A percentile compares a stretch with the other conserved stretches of the same genome.
Evolutionary conservation across 92 coral and sea anemone genomes (phyloP).

Genomic region (Bergia sp.): DNA sequence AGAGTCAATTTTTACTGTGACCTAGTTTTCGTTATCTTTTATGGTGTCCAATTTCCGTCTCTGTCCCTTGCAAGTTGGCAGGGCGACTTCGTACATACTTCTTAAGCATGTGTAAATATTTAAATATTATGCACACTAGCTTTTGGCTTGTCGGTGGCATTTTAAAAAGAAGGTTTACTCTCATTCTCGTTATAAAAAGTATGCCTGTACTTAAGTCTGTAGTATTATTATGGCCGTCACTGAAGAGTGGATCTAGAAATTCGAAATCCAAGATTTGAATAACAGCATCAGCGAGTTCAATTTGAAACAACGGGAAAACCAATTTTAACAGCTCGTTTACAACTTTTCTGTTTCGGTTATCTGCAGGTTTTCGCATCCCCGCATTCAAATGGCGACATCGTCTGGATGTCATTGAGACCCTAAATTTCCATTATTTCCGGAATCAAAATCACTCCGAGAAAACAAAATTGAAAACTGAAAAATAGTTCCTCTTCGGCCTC

Average conservation of each 20-base stretch:
- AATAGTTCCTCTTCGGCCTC: constrained; percentile 13
- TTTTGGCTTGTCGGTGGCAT: constrained; percentile 50
- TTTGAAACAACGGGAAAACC: constrained; percentile 20
- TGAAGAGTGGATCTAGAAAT: neutral
- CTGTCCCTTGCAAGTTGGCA: constrained; percentile 56
- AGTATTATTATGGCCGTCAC: neutral
- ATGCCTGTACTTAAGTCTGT: neutral
- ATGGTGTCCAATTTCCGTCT: constrained; percentile 32
- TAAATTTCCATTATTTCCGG: constrained; percentile 37
- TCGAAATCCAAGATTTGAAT: neutral
- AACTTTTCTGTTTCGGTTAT: constrained; percentile 15
- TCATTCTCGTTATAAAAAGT: constrained; percentile 27
- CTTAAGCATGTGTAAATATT: constrained; percentile 88
- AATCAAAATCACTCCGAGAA: constrained; percentile 29
- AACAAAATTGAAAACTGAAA: constrained; percentile 23
- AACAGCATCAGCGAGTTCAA: neutral
- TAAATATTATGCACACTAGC: constrained; percentile 80
- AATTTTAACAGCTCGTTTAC: constrained; percentile 33
- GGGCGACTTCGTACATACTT: constrained; percentile 66
- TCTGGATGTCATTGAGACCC: constrained; percentile 29
- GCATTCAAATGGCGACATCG: constrained; percentile 12
- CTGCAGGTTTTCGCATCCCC: constrained; percentile 10
- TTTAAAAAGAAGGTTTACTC: constrained; percentile 48
- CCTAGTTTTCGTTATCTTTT: constrained; percentile 21
- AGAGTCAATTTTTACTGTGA: constrained; percentile 36